Evolutionary conservation across 2,113 vertebrate species (phyloP), one percentile per base, ranked within the genome.

Genomic region (Callipepla californica): DNA sequence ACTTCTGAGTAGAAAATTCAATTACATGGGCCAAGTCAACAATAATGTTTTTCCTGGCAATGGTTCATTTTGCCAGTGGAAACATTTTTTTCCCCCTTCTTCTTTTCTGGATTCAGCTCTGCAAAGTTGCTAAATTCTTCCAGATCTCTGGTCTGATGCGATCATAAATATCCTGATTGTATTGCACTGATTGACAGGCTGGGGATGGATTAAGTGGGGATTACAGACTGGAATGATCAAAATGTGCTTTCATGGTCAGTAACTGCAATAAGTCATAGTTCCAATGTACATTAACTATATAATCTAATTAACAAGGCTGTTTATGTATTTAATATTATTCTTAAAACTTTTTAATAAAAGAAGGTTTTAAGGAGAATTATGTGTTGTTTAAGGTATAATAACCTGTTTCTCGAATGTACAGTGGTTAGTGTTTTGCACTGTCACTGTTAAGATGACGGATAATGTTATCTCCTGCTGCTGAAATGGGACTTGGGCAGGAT

Each of bases 161-260:
- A 97, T 97, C 96, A 96, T 97, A 97, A 97, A 97, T 97, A 97
- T 97, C 95, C 81, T 95, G 96, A 97, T 97, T 97, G 96, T 97
- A 97, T 96, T 97, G 94, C 76, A 93, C 92, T 97, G 97, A 97
- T 96, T 97, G 97, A 97, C 97, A 97, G 96, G 92, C 80, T 87
- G 93, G 96, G 95, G 76, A 94, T 92, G 96, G 97, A 97, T 97
- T 97, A 97, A 96, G 94, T 77, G 86, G 86, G 96, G 97, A 97
- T 97, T 97, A 97, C 92, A 94, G 94, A 68, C 93, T 90, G 94
- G 94, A 97, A 97, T 96, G 96, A 96, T 97, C 95, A 96, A 95
- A 96, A 97, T 96, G 95, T 90, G 93, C 94, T 97, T 97, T 95
- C 97, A 96, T 94, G 92, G 96, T 94, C 95, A 97, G 94, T 97